A percentile compares a stretch with the other conserved stretches of the same genome.
Evolutionary conservation across 2,113 vertebrate species (phyloP).

Genomic region (Caretta caretta): DNA sequence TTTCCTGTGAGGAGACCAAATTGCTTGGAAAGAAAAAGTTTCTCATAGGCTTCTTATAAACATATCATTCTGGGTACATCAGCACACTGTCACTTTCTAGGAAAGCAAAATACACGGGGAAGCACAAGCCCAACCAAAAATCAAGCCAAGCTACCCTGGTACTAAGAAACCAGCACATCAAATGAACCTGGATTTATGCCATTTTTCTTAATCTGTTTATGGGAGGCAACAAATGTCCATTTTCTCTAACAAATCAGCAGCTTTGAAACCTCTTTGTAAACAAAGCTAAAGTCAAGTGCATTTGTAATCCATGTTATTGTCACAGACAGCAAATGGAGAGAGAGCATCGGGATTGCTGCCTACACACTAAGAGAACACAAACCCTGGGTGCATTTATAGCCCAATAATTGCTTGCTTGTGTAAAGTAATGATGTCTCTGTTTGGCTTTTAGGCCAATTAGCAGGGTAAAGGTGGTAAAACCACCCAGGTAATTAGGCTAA

Average conservation of each 20-base stretch:
- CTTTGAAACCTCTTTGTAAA: constrained; percentile 70
- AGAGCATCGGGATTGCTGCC: constrained; percentile 55
- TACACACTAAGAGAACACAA: constrained; percentile 63
- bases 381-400: constrained; percentile 73
- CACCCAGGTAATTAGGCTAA: constrained; percentile 75
- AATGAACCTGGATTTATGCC: constrained; percentile 62
- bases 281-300: constrained; percentile 73
- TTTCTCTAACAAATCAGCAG: constrained; percentile 52
- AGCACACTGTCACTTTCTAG: background rate
- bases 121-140: constrained; percentile 29
- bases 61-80: background rate
- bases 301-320: constrained; percentile 63
- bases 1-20: constrained; percentile 9
- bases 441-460: constrained; percentile 79
- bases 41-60: constrained; percentile 18
- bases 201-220: constrained; percentile 50
- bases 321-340: constrained; percentile 59
- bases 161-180: background rate
- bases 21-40: constrained; percentile 34
- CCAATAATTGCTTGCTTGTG: constrained; percentile 77
- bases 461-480: constrained; percentile 78
- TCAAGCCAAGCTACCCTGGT: constrained; percentile 17
- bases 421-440: constrained; percentile 76
- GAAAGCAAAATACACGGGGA: background rate
- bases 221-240: constrained; percentile 60